Percentiles rank a stretch among this genome's conserved stretches.
Conservation (phyloP, 2,888 invertebrate genomes). For the Lithophane leautieri region DNA sequence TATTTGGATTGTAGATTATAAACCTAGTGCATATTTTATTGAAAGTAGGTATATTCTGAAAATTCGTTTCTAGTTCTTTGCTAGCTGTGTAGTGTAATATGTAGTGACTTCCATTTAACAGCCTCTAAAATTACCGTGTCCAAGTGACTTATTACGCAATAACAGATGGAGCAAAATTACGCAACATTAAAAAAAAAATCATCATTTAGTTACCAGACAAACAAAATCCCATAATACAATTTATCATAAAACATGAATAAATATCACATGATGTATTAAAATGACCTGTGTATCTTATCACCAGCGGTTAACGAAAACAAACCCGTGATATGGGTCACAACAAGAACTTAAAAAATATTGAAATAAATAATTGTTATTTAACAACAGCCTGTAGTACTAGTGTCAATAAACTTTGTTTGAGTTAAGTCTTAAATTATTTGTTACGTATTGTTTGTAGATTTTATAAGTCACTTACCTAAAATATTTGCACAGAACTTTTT, state of each 20-base stretch:
- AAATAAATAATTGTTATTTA: not conserved
- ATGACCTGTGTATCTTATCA: slow-evolving; percentile 45
- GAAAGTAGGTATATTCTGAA: not conserved
- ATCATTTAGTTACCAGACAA: not conserved
- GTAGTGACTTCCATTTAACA: slow-evolving; percentile 3
- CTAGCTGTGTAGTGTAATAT: not conserved
- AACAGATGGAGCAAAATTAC: slow-evolving; percentile 22
- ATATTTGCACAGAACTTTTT: not conserved
- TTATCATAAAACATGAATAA: slow-evolving; percentile 12
- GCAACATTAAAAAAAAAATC: slow-evolving; percentile 8
- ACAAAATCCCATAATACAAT: slow-evolving; percentile 19
- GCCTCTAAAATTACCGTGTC: slow-evolving; percentile 1
- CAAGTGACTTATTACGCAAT: not conserved
- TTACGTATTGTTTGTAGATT: slow-evolving; percentile 11
- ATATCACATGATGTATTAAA: slow-evolving; percentile 7
- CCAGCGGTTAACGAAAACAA: slow-evolving; percentile 31
- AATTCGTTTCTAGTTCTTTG: not conserved
- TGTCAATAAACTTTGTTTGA: slow-evolving; percentile 40
- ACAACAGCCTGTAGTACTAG: slow-evolving; percentile 14
- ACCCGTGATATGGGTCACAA: slow-evolving; percentile 7
- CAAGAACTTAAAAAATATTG: not conserved
- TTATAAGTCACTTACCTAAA: not conserved
- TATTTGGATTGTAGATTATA: not conserved
- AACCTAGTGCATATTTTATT: not conserved
- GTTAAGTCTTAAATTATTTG: slow-evolving; percentile 10